Base-by-base conservation (phyloP, 1,140 invertebrate species). In the Proales similis region DNA sequence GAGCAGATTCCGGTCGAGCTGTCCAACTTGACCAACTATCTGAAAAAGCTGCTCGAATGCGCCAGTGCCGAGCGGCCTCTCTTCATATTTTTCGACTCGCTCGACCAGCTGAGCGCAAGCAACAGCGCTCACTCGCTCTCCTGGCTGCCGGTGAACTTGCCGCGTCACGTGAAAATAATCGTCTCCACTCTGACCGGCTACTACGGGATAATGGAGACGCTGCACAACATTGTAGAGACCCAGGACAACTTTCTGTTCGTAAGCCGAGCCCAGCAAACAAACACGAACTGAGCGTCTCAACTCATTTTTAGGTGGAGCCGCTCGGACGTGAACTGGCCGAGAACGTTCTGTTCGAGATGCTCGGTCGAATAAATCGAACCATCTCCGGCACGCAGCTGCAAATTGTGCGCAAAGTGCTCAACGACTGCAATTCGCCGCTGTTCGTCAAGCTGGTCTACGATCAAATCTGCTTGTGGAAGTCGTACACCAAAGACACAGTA, bases 1-100 rank as follows among this genome's bases (percentile, higher is more conserved):
- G 89, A 93, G 70, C 85, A 87, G 43, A 92, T 94, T 57, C 92
- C 93, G 0, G 89, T 93, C 70, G 93, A 97, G 74, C 74, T 96
- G 61, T 90, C 95, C 12, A 91, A 90, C 6, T 77, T 98, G 9
- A 92, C 90, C 19, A 90, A 90, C 9, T 85, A 94, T 75, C 93
- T 96, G 73, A 96, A 97, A 76, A 85, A 91, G 68, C 78, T 98
- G 24, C 76, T 96, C 39, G 61, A 63, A 48, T 62, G 46, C 3
- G 63, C 63, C 20, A 70, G 68, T 24, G 66, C 67, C 9, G 67
- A 67, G 1, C 53, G 65, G 12, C 70, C 71, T 0, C 33, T 74
- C 4, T 62, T 74, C 4, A 77, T 94, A 11, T 91, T 90, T 71
- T 75, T 94, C 62, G 90, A 94, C 72, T 91, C 88, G 5, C 86